These are phyloP conservation scores for Armadillidium nasatum DNA, from an alignment of 1,140 invertebrate species.

Conservation along the genomic window DNA sequence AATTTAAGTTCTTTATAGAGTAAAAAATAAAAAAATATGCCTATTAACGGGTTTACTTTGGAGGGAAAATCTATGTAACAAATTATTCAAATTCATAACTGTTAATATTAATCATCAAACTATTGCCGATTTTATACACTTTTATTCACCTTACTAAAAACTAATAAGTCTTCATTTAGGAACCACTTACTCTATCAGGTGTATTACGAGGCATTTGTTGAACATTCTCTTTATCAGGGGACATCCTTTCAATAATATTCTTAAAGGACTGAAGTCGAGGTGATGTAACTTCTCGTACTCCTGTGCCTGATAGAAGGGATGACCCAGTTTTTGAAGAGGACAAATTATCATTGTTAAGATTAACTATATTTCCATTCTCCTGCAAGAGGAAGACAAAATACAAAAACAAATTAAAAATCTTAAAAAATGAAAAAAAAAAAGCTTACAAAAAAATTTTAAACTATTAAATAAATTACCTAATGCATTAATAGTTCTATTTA, in stretches of 20 bases:
- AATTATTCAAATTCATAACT: no score
- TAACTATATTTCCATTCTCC: conserved; percentile 27
- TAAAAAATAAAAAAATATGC: no score
- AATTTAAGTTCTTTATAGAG: no score
- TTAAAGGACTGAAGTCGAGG: conserved; percentile 37
- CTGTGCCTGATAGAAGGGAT: background rate
- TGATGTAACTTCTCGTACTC: conserved; percentile 34
- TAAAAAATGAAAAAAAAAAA: background rate
- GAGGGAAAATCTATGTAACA: no score
- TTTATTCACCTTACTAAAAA: no score
- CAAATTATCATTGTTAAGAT: background rate
- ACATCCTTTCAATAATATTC: conserved; percentile 42
- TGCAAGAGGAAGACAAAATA: background rate
- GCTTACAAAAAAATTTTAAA: background rate
- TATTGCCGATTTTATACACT: no score
- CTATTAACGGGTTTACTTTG: no score
- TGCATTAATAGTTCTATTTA: no score
- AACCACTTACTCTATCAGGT: conserved; percentile 29
- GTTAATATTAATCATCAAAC: no score
- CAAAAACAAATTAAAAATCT: background rate
- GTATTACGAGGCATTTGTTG: conserved; percentile 20
- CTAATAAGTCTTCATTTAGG: no score
- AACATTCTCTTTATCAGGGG: conserved; percentile 36
- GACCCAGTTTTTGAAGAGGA: background rate
- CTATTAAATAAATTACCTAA: background rate